phyloP scores from a whole-genome alignment of 2,797 vertebrate genomes.

The Tachyglossus aculeatus region DNA sequence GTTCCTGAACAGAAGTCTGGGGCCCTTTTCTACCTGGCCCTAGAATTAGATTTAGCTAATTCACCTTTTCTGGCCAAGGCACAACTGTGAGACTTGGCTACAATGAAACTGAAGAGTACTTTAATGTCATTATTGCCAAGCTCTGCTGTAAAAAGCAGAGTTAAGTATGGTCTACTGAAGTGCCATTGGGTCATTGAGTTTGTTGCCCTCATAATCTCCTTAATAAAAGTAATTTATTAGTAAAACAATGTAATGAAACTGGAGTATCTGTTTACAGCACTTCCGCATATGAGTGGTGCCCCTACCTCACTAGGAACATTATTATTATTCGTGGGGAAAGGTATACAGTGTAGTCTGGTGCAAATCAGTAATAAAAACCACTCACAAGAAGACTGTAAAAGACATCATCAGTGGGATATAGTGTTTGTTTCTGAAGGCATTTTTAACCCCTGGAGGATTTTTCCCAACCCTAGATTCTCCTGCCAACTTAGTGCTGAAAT shows the following conservation, averaged over 20 bases:
- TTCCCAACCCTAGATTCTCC: slow-evolving; percentile 27
- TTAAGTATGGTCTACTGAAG: background rate
- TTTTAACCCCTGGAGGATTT: slow-evolving; percentile 17
- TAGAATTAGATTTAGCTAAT: too few species aligned
- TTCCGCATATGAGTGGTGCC: background rate
- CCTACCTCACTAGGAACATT: background rate
- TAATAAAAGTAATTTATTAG: slow-evolving; percentile 52
- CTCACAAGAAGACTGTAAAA: background rate
- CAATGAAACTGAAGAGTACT: too few species aligned
- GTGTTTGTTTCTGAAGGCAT: slow-evolving; percentile 14
- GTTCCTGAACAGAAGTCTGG: too few species aligned
- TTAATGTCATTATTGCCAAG: too few species aligned
- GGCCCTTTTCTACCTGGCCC: too few species aligned
- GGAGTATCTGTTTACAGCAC: slow-evolving; percentile 41
- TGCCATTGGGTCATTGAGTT: background rate
- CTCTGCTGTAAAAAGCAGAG: too few species aligned
- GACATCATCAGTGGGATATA: background rate
- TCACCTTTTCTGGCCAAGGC: too few species aligned
- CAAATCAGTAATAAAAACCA: slow-evolving; percentile 1
- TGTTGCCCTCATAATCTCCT: slow-evolving; percentile 33
- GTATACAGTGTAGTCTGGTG: slow-evolving; percentile 15
- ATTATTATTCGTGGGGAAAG: slow-evolving; percentile 25
- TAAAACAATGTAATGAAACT: slow-evolving; percentile 36
- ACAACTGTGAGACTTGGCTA: too few species aligned
- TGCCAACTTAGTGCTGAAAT: slow-evolving; percentile 30